Conservation (phyloP, 2,113 vertebrate species). For the Acanthochromis polyacanthus region DNA sequence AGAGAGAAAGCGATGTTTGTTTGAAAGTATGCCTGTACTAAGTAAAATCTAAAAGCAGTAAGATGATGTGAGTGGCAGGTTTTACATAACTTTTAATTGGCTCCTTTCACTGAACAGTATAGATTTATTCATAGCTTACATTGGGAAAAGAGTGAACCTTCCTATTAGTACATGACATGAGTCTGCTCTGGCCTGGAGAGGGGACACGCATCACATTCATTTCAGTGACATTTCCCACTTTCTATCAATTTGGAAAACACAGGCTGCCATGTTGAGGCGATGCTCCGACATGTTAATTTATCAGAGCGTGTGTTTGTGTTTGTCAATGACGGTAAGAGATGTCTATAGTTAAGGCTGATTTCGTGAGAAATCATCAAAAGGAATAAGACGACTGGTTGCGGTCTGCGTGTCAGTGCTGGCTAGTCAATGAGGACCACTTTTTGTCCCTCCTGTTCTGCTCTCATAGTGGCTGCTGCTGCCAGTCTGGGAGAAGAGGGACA, state of each 20-base stretch:
- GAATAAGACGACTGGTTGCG: slow-evolving; percentile 15
- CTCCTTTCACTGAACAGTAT: slow-evolving; percentile 23
- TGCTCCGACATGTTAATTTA: slow-evolving; percentile 16
- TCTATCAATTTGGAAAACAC: slow-evolving; percentile 4
- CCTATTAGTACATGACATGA: slow-evolving; percentile 31
- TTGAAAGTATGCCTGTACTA: neutral
- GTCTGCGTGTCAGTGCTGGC: slow-evolving; percentile 18
- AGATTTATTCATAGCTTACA: slow-evolving; percentile 1
- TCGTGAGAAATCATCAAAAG: slow-evolving; percentile 6
- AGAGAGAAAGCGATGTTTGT: neutral
- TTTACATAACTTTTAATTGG: slow-evolving; percentile 45
- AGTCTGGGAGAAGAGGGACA: slow-evolving; percentile 60
- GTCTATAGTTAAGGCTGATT: slow-evolving; percentile 9
- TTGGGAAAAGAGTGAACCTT: slow-evolving; percentile 3
- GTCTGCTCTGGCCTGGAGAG: neutral
- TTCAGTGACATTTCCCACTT: slow-evolving; percentile 1
- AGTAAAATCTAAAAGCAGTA: slow-evolving; percentile 13
- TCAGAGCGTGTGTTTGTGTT: slow-evolving; percentile 17
- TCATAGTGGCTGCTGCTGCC: slow-evolving; percentile 53
- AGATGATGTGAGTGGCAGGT: slow-evolving; percentile 26
- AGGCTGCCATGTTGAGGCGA: slow-evolving; percentile 13
- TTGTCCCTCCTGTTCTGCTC: slow-evolving; percentile 40
- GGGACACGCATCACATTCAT: neutral
- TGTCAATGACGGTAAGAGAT: neutral
- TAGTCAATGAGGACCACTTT: slow-evolving; percentile 24